Evolutionary conservation across 2,888 invertebrate species (phyloP), one percentile per base, ranked within the genome.

Genomic region (Byasa hedistus): DNA sequence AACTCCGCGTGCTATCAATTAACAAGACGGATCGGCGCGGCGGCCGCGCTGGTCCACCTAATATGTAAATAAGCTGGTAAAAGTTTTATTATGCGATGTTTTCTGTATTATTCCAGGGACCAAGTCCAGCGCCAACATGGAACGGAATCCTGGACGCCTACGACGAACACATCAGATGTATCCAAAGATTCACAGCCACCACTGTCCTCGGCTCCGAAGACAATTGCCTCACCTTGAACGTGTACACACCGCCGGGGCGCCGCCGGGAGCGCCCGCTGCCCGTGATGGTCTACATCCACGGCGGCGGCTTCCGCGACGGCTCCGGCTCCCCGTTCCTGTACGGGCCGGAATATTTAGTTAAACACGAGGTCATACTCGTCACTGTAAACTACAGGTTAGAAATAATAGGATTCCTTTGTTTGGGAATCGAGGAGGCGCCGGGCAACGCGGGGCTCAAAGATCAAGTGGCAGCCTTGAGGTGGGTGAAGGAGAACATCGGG

Each of bases 261-360:
- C 76, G 77, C 1, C 23, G 23, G 21, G 19, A 57, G 17, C 32
- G 15, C 17, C 24, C 19, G 23, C 59, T 55, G 23, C 90, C 91
- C 3, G 91, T 91, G 44, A 90, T 91, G 87, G 83, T 90, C 1
- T 91, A 85, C 71, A 84, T 91, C 69, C 91, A 91, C 55, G 91
- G 91, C 21, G 91, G 91, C 22, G 91, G 90, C 0, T 91, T 86
- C 70, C 74, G 87, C 27, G 87, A 87, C 27, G 91, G 91, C 0
- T 90, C 90, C 0, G 84, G 84, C 2, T 83, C 86, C 0, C 84
- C 85, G 1, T 80, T 83, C 48, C 66, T 91, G 12, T 91, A 91
- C 62, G 89, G 90, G 19, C 87, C 91, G 0, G 82, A 87, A 51
- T 85, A 85, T 67, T 73, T 91, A 23, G 70, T 87, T 1, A 78